phyloP scores from a whole-genome alignment of 2,888 invertebrate genomes.

The Drosophila lacicola region DNA sequence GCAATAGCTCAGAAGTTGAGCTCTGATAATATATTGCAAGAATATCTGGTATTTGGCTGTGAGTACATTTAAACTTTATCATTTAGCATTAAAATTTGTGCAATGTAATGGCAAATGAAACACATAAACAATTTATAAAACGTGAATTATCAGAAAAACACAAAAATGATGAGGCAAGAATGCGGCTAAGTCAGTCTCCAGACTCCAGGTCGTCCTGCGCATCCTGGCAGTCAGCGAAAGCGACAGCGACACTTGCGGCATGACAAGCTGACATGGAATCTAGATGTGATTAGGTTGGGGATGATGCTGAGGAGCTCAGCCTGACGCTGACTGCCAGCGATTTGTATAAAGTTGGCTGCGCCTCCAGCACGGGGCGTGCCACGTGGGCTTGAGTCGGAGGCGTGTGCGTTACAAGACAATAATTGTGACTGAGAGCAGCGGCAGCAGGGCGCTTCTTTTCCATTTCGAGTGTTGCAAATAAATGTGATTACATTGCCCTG shows the following conservation, averaged over 20 bases:
- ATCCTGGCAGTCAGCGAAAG: constrained; percentile 23
- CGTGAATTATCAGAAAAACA: constrained; percentile 68
- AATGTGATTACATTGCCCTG: constrained; percentile 72
- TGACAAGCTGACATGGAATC: constrained; percentile 57
- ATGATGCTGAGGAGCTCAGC: constrained; percentile 23
- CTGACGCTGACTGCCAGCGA: constrained; percentile 51
- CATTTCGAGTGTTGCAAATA: constrained; percentile 70
- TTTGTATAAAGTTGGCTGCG: constrained; percentile 65
- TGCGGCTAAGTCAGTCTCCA: constrained; percentile 20
- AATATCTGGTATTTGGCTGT: no score
- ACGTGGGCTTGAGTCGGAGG: constrained; percentile 20
- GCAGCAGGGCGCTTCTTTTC: constrained; percentile 15
- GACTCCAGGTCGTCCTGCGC: constrained; percentile 4
- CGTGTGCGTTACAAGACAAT: constrained; percentile 72
- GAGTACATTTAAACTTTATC: no score
- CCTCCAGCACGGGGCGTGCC: constrained; percentile 10
- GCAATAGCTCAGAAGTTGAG: no score
- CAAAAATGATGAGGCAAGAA: constrained; percentile 68
- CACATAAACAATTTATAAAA: constrained; percentile 74
- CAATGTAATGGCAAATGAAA: constrained; percentile 62
- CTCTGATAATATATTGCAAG: no score
- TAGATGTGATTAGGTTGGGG: constrained; percentile 27
- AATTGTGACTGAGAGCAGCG: constrained; percentile 54
- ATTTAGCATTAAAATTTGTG: constrained; percentile 38
- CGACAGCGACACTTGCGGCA: constrained; percentile 57